A percentile compares a stretch with the other conserved stretches of the same genome.
phyloP scores from a whole-genome alignment of 2,888 invertebrate species.

The Drosophila stalkeri region DNA sequence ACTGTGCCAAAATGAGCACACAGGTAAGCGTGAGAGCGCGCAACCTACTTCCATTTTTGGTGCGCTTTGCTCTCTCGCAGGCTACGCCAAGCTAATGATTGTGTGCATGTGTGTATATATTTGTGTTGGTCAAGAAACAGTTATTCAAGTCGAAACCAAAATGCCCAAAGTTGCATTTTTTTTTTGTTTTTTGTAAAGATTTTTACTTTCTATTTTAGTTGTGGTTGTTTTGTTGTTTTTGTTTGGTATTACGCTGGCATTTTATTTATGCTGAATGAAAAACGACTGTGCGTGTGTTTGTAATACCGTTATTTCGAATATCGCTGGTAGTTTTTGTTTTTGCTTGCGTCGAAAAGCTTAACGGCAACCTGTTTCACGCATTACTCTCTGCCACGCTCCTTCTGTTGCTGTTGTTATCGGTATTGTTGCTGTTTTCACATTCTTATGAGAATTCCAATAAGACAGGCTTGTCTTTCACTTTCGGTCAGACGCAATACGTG shows the following conservation, averaged over 20 bases:
- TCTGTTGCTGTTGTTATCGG: constrained; percentile 28
- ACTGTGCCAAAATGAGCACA: constrained; percentile 41
- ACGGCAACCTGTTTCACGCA: constrained; percentile 55
- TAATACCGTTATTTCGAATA: constrained; percentile 49
- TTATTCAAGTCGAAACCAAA: constrained; percentile 56
- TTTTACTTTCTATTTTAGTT: constrained; percentile 61
- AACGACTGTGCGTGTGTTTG: constrained; percentile 24
- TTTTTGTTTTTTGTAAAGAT: constrained; percentile 43
- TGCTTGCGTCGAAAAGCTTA: constrained; percentile 28
- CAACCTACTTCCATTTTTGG: constrained; percentile 67
- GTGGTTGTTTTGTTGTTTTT: constrained; percentile 23
- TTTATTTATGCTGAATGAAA: constrained; percentile 31
- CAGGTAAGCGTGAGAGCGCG: constrained; percentile 48
- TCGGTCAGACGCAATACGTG: constrained; percentile 46
- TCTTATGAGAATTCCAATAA: constrained; percentile 78
- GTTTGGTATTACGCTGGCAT: constrained; percentile 51
- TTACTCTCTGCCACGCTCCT: constrained; percentile 15
- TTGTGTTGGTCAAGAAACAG: constrained; percentile 48
- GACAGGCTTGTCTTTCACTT: constrained; percentile 70
- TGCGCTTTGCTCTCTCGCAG: constrained; percentile 24
- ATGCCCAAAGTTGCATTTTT: constrained; percentile 51
- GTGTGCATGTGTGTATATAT: constrained; percentile 20
- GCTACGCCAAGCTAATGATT: constrained; percentile 10
- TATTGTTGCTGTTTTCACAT: constrained; percentile 59
- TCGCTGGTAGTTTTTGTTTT: constrained; percentile 14